These are phyloP conservation scores for Amphimallon solstitiale DNA, from an alignment of 2,888 invertebrate species.

Conservation along the genomic window DNA sequence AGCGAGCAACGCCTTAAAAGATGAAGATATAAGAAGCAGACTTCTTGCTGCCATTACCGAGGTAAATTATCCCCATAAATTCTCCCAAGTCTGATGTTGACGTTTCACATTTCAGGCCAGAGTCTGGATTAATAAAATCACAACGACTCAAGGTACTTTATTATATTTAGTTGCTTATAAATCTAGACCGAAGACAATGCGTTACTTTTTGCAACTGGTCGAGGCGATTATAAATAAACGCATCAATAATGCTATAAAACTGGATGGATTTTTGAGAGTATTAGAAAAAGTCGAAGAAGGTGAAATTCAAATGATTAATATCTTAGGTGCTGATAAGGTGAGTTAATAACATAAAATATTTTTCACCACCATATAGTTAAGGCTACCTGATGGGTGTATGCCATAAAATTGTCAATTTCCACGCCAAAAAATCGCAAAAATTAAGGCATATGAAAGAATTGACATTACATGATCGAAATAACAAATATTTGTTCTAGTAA, in stretches of 20 bases:
- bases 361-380: too few relatives aligned
- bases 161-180: constrained; percentile 52
- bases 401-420: too few relatives aligned
- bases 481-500: too few relatives aligned
- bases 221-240: constrained; percentile 54
- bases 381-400: too few relatives aligned
- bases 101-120: constrained; percentile 47
- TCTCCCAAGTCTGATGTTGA: too few relatives aligned
- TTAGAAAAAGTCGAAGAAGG: constrained; percentile 54
- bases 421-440: too few relatives aligned
- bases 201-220: constrained; percentile 54
- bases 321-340: constrained; percentile 51
- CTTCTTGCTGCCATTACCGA: constrained; percentile 52
- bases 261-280: constrained; percentile 53
- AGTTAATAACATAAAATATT: too few relatives aligned
- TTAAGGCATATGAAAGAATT: too few relatives aligned
- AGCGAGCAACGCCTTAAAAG: constrained; percentile 53
- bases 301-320: constrained; percentile 49
- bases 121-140: constrained; percentile 53
- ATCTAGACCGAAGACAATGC: constrained; percentile 52
- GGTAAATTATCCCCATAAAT: constrained; percentile 39
- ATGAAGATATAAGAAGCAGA: constrained; percentile 52
- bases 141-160: constrained; percentile 52
- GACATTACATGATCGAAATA: too few relatives aligned
- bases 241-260: constrained; percentile 53